Evolutionary conservation across 2,797 vertebrate species (phyloP).

Genomic region (Kryptopterus vitreolus): DNA sequence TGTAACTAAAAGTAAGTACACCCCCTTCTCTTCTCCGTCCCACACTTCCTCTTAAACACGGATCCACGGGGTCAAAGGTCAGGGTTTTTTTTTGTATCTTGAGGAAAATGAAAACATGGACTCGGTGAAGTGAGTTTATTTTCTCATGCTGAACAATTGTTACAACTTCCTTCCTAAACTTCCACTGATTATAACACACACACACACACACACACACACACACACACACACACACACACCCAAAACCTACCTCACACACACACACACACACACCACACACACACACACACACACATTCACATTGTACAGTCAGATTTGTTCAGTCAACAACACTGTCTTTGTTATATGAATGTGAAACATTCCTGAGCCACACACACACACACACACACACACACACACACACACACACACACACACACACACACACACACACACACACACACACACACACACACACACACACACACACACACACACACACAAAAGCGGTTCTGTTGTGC

Average conservation of each 20-base stretch:
- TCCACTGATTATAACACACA: constrained; percentile 35
- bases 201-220: constrained; percentile 19
- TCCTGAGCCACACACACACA: not conserved
- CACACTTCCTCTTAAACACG: constrained; percentile 13
- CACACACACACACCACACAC: constrained; percentile 34
- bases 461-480: constrained; percentile 16
- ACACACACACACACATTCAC: not conserved
- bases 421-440: constrained; percentile 4
- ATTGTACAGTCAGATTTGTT: constrained; percentile 38
- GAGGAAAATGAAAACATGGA: not conserved
- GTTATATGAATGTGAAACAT: constrained; percentile 19
- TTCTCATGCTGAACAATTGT: constrained; percentile 62
- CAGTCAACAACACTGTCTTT: constrained; percentile 30
- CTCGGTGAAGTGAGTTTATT: not conserved
- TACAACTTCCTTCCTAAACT: constrained; percentile 66
- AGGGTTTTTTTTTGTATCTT: not conserved
- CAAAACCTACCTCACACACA: constrained; percentile 9
- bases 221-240: constrained; percentile 45
- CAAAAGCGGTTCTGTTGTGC: constrained; percentile 1
- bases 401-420: constrained; percentile 20
- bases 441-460: constrained; percentile 13
- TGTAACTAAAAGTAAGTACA: too few relatives aligned
- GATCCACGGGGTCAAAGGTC: constrained; percentile 2
- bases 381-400: constrained; percentile 6
- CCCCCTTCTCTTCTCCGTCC: not conserved